A percentile compares a stretch with the other conserved stretches of the same genome.
Evolutionary conservation across 2,888 invertebrate genomes (phyloP).

Genomic region (Epicampocera succincta): DNA sequence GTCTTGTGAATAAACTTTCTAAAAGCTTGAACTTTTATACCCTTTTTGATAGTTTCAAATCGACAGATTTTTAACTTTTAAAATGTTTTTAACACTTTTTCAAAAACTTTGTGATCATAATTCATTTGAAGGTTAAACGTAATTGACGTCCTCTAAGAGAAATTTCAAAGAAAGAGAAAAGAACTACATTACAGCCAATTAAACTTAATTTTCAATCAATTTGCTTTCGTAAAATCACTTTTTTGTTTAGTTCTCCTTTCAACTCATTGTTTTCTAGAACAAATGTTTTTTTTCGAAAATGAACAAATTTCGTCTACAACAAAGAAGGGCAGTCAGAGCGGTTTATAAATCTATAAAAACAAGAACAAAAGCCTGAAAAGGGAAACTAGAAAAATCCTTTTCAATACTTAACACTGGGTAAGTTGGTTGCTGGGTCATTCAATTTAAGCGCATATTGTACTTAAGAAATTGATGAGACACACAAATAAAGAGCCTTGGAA

Average conservation of each 20-base stretch:
- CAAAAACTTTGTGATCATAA: background rate
- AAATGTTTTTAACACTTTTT: background rate
- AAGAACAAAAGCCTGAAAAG: slow-evolving; percentile 7
- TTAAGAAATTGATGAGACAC: slow-evolving; percentile 13
- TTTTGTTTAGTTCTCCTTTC: background rate
- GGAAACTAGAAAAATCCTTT: slow-evolving; percentile 39
- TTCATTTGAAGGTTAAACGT: slow-evolving; percentile 10
- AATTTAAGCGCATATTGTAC: slow-evolving; percentile 23
- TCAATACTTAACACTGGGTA: slow-evolving; percentile 46
- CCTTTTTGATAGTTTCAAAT: too few relatives aligned
- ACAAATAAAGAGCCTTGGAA: slow-evolving; percentile 20
- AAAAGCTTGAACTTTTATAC: too few relatives aligned
- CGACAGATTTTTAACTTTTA: too few relatives aligned
- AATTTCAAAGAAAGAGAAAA: background rate
- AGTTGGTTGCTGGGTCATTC: slow-evolving; percentile 58
- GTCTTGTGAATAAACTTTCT: too few relatives aligned
- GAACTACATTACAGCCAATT: slow-evolving; percentile 12
- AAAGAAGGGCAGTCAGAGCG: slow-evolving; percentile 23
- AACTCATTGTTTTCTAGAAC: slow-evolving; percentile 24
- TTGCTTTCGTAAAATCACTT: slow-evolving; percentile 7
- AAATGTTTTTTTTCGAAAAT: slow-evolving; percentile 5
- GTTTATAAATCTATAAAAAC: slow-evolving; percentile 43
- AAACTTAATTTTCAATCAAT: slow-evolving; percentile 36
- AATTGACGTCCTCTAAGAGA: background rate
- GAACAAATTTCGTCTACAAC: slow-evolving; percentile 22